Percentiles rank a stretch among this genome's conserved stretches.
Evolutionary conservation across 1,140 invertebrate species (phyloP).

Genomic region (Leguminivora glycinivorella): DNA sequence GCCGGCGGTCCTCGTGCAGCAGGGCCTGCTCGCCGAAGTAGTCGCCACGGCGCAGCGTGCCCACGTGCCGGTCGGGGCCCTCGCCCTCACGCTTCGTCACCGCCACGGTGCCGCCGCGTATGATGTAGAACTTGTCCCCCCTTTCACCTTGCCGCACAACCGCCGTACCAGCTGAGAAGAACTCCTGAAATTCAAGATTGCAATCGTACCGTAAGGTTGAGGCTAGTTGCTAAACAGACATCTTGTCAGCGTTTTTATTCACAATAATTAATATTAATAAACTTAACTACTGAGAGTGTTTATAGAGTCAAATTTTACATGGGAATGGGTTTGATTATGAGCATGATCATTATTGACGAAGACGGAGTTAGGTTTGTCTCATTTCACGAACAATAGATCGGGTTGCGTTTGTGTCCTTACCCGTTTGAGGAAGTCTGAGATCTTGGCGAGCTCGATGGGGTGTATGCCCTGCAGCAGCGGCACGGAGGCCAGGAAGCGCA

Average conservation of each 20-base stretch:
- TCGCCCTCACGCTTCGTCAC: conserved; percentile 84
- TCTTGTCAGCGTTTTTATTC: too few species aligned
- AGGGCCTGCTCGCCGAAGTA: conserved; percentile 91
- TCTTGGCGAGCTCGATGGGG: conserved; percentile 89
- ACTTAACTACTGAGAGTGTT: too few species aligned
- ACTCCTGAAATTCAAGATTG: conserved; percentile 80
- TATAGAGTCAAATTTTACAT: too few species aligned
- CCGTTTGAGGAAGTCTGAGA: conserved; percentile 93
- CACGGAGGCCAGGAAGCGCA: conserved; percentile 92
- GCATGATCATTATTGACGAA: neutral
- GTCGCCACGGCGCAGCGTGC: conserved; percentile 84
- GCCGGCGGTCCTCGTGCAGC: conserved; percentile 88
- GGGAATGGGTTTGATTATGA: too few species aligned
- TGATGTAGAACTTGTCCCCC: conserved; percentile 98
- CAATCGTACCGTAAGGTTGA: neutral
- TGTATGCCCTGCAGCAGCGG: conserved; percentile 90
- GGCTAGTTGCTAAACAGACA: too few species aligned
- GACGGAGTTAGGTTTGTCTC: neutral
- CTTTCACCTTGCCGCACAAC: conserved; percentile 96
- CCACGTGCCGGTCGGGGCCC: conserved; percentile 81
- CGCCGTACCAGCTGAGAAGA: conserved; percentile 90
- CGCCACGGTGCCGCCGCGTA: conserved; percentile 92
- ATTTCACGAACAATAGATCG: too few species aligned
- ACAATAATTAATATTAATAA: too few species aligned
- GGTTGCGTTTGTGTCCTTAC: conserved; percentile 68